Conservation (phyloP, 1,140 invertebrate species). For the Amphibalanus amphitrite region DNA sequence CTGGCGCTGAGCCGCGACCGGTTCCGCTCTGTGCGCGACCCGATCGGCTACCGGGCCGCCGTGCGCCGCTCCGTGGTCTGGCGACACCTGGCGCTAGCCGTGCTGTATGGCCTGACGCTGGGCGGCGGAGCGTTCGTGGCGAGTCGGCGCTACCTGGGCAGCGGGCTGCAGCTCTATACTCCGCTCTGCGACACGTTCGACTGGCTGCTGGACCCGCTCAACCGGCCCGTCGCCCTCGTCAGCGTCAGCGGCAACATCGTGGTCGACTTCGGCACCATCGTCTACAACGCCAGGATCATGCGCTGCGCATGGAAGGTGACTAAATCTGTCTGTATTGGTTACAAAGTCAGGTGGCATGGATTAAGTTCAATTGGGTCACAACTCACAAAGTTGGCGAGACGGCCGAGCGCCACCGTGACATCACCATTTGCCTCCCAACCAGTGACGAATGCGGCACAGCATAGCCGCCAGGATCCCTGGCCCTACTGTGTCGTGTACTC, state of each 20-base stretch:
- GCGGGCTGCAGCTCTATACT: not conserved
- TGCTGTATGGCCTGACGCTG: not conserved
- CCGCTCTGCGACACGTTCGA: not conserved
- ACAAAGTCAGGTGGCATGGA: too few relatives aligned
- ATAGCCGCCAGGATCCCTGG: too few relatives aligned
- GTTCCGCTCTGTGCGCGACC: not conserved
- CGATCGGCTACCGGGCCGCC: not conserved
- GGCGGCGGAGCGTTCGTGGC: not conserved
- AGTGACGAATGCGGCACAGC: too few relatives aligned
- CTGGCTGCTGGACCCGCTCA: not conserved
- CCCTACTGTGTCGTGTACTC: too few relatives aligned
- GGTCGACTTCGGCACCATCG: not conserved
- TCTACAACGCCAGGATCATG: not conserved
- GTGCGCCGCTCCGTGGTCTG: not conserved
- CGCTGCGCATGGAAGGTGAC: not conserved
- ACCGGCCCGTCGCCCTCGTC: not conserved
- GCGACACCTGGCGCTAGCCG: not conserved
- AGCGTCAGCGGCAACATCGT: not conserved
- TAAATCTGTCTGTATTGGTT: too few relatives aligned
- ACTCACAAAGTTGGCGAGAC: too few relatives aligned
- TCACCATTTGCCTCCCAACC: too few relatives aligned
- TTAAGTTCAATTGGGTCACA: too few relatives aligned
- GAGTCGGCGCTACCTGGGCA: not conserved
- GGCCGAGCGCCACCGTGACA: too few relatives aligned
- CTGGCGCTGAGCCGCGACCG: not conserved